phyloP scores from a whole-genome alignment of 2,888 invertebrate genomes.

The Pollenia amentaria region DNA sequence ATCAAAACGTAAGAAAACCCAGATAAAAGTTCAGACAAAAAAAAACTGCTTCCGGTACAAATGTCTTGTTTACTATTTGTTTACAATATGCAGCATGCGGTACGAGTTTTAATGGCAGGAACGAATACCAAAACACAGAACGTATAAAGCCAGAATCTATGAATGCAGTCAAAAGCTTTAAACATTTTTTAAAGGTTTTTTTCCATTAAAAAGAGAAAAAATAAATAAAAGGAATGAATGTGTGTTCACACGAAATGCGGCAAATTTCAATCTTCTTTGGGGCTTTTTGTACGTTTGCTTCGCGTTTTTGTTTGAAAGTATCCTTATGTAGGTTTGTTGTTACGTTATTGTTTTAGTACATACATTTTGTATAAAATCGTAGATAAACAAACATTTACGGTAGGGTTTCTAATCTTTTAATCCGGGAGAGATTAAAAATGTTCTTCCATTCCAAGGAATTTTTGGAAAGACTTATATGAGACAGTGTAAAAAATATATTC shows the following conservation, averaged over 20 bases:
- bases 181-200: slow-evolving; percentile 10
- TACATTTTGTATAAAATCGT: background rate
- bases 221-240: background rate
- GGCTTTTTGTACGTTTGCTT: slow-evolving; percentile 14
- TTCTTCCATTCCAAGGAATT: no score
- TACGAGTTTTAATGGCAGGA: background rate
- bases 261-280: slow-evolving; percentile 15
- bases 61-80: slow-evolving; percentile 50
- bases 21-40: background rate
- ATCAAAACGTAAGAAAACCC: background rate
- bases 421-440: no score
- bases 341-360: background rate
- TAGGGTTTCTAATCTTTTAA: no score
- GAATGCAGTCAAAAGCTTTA: slow-evolving; percentile 15
- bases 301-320: background rate
- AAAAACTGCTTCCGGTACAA: slow-evolving; percentile 47
- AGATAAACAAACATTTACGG: background rate
- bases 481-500: no score
- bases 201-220: background rate
- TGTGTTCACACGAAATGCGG: slow-evolving; percentile 10
- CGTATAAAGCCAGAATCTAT: background rate
- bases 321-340: background rate
- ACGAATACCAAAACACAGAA: background rate
- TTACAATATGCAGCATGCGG: slow-evolving; percentile 36
- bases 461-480: no score